Evolutionary conservation across 2,888 invertebrate genomes (phyloP), one percentile per base, ranked within the genome.

Genomic region (Drosophila greeni): DNA sequence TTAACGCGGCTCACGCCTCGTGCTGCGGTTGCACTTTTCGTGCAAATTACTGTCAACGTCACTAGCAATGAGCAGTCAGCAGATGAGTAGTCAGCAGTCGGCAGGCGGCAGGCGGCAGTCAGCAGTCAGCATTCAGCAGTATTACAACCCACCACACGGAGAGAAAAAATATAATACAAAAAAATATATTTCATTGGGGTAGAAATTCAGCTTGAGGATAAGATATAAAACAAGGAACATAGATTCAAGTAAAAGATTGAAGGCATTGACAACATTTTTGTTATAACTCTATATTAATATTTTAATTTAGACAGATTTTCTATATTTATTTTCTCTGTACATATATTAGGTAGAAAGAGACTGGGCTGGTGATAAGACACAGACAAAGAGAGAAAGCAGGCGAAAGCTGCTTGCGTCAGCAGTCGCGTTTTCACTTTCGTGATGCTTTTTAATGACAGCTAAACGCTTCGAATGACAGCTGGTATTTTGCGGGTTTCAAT

Each of bases 391-490:
- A 23, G 5, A 11, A 16, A 18, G 18, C 26, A 7, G 26, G 43
- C 12, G 12, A 20, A 58, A 37, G 45, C 69, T 24, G 52, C 48
- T 34, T 31, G 40, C 53, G 69, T 68, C 67, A 67, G 69, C 67
- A 67, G 60, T 60, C 60, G 60, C 67, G 60, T 69, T 67, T 67
- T 67, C 67, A 68, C 67, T 67, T 67, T 69, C 60, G 23, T 47
- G 56, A 58, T 52, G 72, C 65, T 56, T 70, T 68, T 68, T 68
- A 56, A 53, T 77, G 82, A 75, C 82, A 57, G 58, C 70, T 66
- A 83, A 71, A 71, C 53, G 52, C 69, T 75, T 73, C 73, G 66
- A 82, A 71, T 82, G 65, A 59, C 84, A 79, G 70, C 71, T 70
- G 71, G 37, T 37, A 43, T 47, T 51, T 53, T 70, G 70, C 31